These are phyloP conservation scores for Pachliopta kotzebuea DNA, from an alignment of 2,888 invertebrate genomes.

Conservation along the genomic window DNA sequence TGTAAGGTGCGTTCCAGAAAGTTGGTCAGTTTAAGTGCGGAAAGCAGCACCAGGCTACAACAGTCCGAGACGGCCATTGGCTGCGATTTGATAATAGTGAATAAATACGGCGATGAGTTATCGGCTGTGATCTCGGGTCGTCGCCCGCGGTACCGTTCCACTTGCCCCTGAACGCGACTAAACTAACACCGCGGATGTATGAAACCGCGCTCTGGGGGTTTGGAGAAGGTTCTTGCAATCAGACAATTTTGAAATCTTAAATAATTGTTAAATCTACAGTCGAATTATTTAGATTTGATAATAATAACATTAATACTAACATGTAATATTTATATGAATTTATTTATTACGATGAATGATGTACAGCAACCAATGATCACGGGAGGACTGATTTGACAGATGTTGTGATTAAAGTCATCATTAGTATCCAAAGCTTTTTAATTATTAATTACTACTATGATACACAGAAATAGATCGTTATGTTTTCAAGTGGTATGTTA, in stretches of 20 bases:
- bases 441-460: no score
- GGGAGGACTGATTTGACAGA: no score
- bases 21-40: constrained; percentile 10
- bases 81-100: constrained; percentile 70
- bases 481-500: no score
- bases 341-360: no score
- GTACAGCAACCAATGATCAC: no score
- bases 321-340: no score
- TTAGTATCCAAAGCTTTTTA: no score
- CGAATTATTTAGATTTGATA: no score
- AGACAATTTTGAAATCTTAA: neutral
- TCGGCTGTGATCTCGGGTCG: constrained; percentile 75
- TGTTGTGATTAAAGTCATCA: no score
- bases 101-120: constrained; percentile 77
- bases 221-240: constrained; percentile 45
- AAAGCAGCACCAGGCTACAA: constrained; percentile 31
- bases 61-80: constrained; percentile 38
- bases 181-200: constrained; percentile 47
- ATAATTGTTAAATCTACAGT: neutral
- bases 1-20: constrained; percentile 15
- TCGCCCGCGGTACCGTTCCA: constrained; percentile 77
- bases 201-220: constrained; percentile 33
- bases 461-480: no score
- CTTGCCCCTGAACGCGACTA: constrained; percentile 75
- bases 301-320: no score